Percentiles rank a stretch among this genome's conserved stretches.
phyloP scores from a whole-genome alignment of 2,888 invertebrate genomes.

The Plebejus anna region DNA sequence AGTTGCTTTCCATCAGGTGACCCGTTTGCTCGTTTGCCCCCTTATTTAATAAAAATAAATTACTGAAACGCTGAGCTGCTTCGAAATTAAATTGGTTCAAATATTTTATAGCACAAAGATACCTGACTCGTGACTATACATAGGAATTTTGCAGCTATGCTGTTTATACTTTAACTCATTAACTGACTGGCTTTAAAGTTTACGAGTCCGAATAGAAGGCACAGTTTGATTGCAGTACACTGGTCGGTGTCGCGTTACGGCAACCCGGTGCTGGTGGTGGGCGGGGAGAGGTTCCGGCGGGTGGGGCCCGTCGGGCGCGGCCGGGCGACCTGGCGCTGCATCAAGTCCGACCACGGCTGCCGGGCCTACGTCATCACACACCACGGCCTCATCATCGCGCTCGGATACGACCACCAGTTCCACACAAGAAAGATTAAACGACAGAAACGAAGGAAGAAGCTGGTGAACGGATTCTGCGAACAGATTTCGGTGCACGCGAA shows the following conservation, averaged over 20 bases:
- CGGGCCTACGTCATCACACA: slow-evolving; percentile 55
- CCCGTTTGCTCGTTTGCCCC: no score
- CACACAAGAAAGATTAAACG: slow-evolving; percentile 42
- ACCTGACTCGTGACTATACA: no score
- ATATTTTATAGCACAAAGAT: no score
- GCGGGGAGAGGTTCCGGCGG: slow-evolving; percentile 57
- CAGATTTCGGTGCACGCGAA: neutral
- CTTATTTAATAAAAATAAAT: no score
- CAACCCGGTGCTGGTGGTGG: slow-evolving; percentile 61
- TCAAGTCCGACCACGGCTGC: slow-evolving; percentile 66
- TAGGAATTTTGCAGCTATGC: neutral
- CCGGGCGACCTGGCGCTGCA: slow-evolving; percentile 58
- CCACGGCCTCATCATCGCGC: slow-evolving; percentile 47
- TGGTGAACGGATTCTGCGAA: neutral
- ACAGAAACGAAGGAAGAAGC: neutral
- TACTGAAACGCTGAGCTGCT: neutral
- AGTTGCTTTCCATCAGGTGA: no score
- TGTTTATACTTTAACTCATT: neutral
- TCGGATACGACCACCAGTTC: slow-evolving; percentile 48
- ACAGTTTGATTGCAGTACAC: slow-evolving; percentile 54
- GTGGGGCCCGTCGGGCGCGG: slow-evolving; percentile 42
- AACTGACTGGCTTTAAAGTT: slow-evolving; percentile 1
- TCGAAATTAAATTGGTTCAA: neutral
- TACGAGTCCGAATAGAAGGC: slow-evolving; percentile 31
- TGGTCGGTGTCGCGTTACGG: slow-evolving; percentile 62